Percentiles rank a stretch among this genome's conserved stretches.
These are phyloP conservation scores for Caenorhabditis imperialis DNA, from an alignment of 2,888 invertebrate species.

Conservation along the genomic window DNA sequence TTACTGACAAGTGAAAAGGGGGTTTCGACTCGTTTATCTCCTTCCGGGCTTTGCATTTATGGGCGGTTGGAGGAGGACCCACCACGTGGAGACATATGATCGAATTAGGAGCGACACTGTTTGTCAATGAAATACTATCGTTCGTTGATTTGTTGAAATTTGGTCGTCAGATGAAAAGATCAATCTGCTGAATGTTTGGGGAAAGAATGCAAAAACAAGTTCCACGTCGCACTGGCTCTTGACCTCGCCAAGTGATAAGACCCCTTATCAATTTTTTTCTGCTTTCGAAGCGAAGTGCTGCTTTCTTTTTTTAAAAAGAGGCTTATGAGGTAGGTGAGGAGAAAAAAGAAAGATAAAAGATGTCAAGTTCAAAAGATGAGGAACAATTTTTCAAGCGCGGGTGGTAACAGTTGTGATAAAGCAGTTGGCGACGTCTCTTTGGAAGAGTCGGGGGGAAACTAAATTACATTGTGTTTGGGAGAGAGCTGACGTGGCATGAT, in stretches of 20 bases:
- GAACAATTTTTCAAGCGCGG: slow-evolving; percentile 37
- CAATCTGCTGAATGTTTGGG: slow-evolving; percentile 3
- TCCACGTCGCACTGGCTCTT: slow-evolving; percentile 19
- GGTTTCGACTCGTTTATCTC: slow-evolving; percentile 31
- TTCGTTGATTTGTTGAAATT: slow-evolving; percentile 48
- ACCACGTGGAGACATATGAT: slow-evolving; percentile 48
- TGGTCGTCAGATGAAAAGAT: slow-evolving; percentile 43
- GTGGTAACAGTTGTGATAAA: slow-evolving; percentile 37
- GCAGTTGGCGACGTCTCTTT: slow-evolving; percentile 31
- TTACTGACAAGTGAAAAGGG: slow-evolving; percentile 25
- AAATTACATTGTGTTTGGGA: slow-evolving; percentile 24
- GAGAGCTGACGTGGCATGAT: slow-evolving; percentile 36
- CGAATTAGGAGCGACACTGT: slow-evolving; percentile 24
- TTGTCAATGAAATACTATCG: slow-evolving; percentile 49
- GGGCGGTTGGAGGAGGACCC: slow-evolving; percentile 22
- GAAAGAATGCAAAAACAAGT: neutral
- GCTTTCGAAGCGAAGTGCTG: slow-evolving; percentile 5
- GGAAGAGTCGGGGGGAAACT: slow-evolving; percentile 17
- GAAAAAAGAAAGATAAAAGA: slow-evolving; percentile 16
- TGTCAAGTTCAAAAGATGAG: slow-evolving; percentile 41
- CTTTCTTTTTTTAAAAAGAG: slow-evolving; percentile 8
- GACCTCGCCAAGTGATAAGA: slow-evolving; percentile 9
- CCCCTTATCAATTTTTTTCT: slow-evolving; percentile 24
- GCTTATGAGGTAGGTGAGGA: neutral
- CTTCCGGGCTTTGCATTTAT: slow-evolving; percentile 24